Evolutionary conservation across 2,888 invertebrate genomes (phyloP), one percentile per base, ranked within the genome.

Genomic region (Romanomermis culicivorax): DNA sequence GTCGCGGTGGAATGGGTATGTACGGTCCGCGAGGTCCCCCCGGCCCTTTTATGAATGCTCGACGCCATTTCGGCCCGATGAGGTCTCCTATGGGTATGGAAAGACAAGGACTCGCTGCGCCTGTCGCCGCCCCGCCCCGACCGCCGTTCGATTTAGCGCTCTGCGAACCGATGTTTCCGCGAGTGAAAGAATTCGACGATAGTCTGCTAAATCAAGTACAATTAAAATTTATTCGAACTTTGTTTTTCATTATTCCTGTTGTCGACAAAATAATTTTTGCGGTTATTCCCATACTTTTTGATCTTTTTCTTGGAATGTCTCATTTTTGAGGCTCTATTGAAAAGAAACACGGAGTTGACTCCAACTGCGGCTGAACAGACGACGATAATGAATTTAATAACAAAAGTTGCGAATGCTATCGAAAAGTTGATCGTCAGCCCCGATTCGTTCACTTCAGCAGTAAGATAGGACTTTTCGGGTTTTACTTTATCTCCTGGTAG

Each of bases 361-460:
- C 93, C 93, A 0, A 79, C 85, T 0, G 79, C 88, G 0, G 78
- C 80, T 1, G 93, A 95, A 65, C 88, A 91, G 71, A 82, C 88
- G 0, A 82, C 88, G 0, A 83, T 95, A 53, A 78, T 86, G 29
- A 88, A 86, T 71, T 77, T 97, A 23, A 86, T 93, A 30, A 87
- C 88, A 0, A 89, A 91, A 72, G 80, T 95, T n/a, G 88, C 89
- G 69, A 80, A 82, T 0, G 87, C 89, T 27, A 74, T 95, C 54
- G 95, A 95, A 68, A 89, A 86, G 69, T 73, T 95, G 24, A 86
- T 93, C 14, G 84, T 93, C 0, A 84, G 88, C 0, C 91, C 93
- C 0, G 88, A 86, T 29, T 81, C 80, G 58, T 89, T 93, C 67
- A 87, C 85, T 68, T 87, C 89, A 60, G 93, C 91, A 70, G 91